Conservation (phyloP, 2,888 invertebrate species). For the Pristionchus japonicus region DNA sequence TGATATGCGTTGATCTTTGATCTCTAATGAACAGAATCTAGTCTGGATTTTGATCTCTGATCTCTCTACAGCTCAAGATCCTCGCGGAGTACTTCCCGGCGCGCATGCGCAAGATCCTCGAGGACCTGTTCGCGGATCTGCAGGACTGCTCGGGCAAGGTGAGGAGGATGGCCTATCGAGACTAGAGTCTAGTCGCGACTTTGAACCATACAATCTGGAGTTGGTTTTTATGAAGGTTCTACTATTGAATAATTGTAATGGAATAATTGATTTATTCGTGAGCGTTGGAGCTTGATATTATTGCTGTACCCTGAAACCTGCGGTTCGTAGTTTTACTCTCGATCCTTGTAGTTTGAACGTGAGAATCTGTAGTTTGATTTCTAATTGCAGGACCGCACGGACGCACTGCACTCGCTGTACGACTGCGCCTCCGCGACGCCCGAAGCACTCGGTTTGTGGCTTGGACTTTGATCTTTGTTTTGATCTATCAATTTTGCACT, state of each 20-base stretch:
- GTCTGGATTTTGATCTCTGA: not conserved
- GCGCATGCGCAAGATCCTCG: constrained; percentile 14
- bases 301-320: too few relatives aligned
- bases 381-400: not conserved
- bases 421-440: not conserved
- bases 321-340: not conserved
- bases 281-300: too few relatives aligned
- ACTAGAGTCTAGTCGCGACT: too few relatives aligned
- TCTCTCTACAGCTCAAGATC: constrained; percentile 9
- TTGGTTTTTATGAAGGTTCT: too few relatives aligned
- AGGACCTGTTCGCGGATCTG: not conserved
- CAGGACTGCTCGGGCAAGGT: constrained; percentile 13
- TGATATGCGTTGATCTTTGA: constrained; percentile 7
- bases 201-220: too few relatives aligned
- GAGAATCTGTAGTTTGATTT: not conserved
- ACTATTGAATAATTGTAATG: too few relatives aligned
- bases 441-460: not conserved
- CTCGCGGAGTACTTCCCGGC: not conserved
- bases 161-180: too few relatives aligned
- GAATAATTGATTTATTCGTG: too few relatives aligned
- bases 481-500: not conserved
- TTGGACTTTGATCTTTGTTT: not conserved
- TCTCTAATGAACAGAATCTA: not conserved
- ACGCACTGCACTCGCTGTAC: constrained; percentile 27
- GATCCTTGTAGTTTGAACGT: not conserved